Evolutionary conservation across 2,888 invertebrate species (phyloP), one percentile per base, ranked within the genome.

Genomic region (Hybos culiciformis): DNA sequence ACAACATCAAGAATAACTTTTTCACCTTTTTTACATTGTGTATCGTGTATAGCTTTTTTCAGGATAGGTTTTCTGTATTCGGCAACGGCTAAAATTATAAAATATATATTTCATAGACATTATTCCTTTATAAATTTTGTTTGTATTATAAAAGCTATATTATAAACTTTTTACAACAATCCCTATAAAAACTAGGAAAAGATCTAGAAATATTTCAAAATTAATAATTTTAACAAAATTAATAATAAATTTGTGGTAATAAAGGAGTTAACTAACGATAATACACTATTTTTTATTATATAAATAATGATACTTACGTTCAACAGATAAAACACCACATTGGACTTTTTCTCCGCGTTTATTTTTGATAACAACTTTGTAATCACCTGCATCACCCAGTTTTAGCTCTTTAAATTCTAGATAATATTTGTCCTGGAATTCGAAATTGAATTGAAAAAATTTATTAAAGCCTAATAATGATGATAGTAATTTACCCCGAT

Each of bases 311-410:
- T 12, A 32, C 75, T 74, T 64, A 83, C 83, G 75, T 46, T 75
- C 77, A 33, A 91, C 76, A 19, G 77, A 75, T 11, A 92, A 68
- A 29, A 78, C 73, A 20, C 84, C 88, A 56, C 81, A 75, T 48
- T 78, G 71, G 38, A 73, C 71, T 47, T 80, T 78, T 60, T 84
- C 83, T 41, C 93, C 94, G 39, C 85, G 72, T 56, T 83, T 79
- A 62, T 93, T 93, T 54, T 75, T 75, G 41, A 93, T 73, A 46
- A 82, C 77, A 46, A 87, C 84, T 52, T 83, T 80, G 70, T 90
- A 93, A 45, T 77, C 71, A 9, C 85, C 87, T n/a, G 78, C 80
- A 60, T 92, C 91, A 9, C 71, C 73, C 52, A 79, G 59, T 44
- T 75, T 71, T 1, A 83, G 71, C 42, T 77, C 77, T 39, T 74